Conservation (phyloP, 2,797 vertebrate species). For the Pangasius mekongensis region DNA sequence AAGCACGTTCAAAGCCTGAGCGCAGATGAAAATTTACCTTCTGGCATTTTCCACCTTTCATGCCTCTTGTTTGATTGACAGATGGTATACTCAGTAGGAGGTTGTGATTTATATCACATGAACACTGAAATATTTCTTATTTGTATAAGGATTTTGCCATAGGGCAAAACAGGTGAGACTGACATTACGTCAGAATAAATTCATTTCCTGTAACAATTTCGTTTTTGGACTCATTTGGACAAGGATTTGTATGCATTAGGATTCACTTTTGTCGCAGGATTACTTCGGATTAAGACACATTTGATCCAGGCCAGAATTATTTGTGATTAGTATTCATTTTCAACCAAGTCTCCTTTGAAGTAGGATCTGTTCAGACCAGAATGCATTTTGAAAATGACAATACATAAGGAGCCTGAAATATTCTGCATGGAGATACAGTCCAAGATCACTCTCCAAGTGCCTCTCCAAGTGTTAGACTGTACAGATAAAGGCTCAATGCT, state of each 20-base stretch:
- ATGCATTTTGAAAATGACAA: neutral
- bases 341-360: neutral
- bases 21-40: conserved; percentile 29
- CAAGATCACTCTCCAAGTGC: neutral
- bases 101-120: neutral
- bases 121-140: conserved; percentile 6
- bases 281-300: neutral
- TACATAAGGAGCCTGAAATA: neutral
- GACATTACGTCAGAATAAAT: conserved; percentile 56
- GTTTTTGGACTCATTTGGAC: neutral
- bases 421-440: neutral
- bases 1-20: conserved; percentile 31
- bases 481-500: neutral
- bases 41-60: conserved; percentile 42
- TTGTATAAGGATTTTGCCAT: conserved; percentile 52
- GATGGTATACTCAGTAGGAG: conserved; percentile 4
- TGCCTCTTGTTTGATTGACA: conserved; percentile 33
- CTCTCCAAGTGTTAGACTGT: neutral
- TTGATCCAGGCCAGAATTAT: neutral
- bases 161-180: conserved; percentile 60
- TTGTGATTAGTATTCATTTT: neutral
- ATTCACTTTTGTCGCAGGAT: neutral
- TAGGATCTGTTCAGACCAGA: neutral
- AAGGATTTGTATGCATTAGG: neutral
- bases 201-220: neutral